Evolutionary conservation across 2,113 vertebrate species (phyloP).

Genomic region (Vidua chalybeata): DNA sequence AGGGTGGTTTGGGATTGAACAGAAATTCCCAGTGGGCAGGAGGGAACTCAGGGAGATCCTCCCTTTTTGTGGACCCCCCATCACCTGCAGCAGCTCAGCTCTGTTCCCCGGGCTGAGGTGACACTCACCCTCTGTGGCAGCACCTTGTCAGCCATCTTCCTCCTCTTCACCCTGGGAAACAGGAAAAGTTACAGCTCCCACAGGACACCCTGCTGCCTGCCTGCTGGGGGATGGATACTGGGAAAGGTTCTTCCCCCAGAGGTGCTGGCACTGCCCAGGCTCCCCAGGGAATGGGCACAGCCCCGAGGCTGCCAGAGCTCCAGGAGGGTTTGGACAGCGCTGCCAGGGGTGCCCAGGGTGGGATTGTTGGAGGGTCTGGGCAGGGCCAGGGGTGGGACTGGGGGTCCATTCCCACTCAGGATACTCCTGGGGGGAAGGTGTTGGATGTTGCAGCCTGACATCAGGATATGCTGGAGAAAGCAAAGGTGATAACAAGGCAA

Average conservation of each 20-base stretch:
- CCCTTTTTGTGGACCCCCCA: background rate
- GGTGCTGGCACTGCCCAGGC: background rate
- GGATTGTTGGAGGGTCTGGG: background rate
- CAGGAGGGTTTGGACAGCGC: rapidly evolving
- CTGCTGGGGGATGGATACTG: rapidly evolving
- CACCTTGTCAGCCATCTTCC: constrained; percentile 99
- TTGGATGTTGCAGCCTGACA: background rate
- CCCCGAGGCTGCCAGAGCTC: background rate
- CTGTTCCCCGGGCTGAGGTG: rapidly evolving
- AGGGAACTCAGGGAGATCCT: background rate
- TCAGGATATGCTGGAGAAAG: background rate
- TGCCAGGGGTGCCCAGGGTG: background rate
- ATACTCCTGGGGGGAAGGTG: background rate
- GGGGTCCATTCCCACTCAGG: background rate
- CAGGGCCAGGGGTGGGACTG: background rate
- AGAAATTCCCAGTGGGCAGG: background rate
- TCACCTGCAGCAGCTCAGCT: background rate
- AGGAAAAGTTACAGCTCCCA: background rate
- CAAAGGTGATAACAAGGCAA: background rate
- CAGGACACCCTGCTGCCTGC: background rate
- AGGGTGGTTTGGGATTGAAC: background rate
- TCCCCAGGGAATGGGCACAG: background rate
- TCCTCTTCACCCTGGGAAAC: constrained; percentile 86
- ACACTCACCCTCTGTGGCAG: constrained; percentile 93
- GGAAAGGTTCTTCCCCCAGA: background rate